Conservation (phyloP, 1,140 invertebrate species). For the Leucophenga varia region DNA sequence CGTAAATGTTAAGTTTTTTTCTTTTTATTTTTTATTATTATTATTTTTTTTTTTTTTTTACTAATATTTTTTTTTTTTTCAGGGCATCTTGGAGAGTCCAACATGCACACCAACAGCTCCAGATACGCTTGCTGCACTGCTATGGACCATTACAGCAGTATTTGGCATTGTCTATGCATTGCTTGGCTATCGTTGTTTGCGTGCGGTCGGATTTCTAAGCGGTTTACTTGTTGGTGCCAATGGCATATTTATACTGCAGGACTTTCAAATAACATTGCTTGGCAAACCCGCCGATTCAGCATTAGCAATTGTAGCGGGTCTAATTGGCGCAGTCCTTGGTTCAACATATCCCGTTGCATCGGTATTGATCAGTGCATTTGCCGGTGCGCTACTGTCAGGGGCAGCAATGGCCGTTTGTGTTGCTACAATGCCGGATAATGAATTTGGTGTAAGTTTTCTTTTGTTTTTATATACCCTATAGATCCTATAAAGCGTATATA, state of each 20-base stretch:
- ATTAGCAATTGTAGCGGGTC: conserved; percentile 47
- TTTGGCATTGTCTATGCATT: conserved; percentile 65
- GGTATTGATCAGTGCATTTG: conserved; percentile 49
- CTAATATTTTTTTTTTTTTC: conserved; percentile 8
- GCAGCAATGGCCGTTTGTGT: conserved; percentile 51
- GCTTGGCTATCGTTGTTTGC: conserved; percentile 81
- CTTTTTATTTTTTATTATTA: background rate
- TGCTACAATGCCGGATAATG: conserved; percentile 54
- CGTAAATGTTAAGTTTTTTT: background rate
- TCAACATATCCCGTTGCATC: conserved; percentile 54
- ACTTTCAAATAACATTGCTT: conserved; percentile 46
- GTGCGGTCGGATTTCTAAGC: conserved; percentile 86
- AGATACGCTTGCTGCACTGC: conserved; percentile 42
- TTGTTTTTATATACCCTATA: no score
- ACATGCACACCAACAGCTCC: conserved; percentile 46
- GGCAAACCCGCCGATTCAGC: conserved; percentile 53
- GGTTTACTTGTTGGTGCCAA: conserved; percentile 82
- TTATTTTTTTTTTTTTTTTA: background rate
- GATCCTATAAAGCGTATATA: no score
- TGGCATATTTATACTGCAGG: conserved; percentile 47
- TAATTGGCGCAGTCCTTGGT: conserved; percentile 47
- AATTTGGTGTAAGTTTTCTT: conserved; percentile 51
- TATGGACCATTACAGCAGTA: conserved; percentile 54
- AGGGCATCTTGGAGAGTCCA: conserved; percentile 50
- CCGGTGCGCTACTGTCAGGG: conserved; percentile 48